A percentile compares a stretch with the other conserved stretches of the same genome.
Evolutionary conservation across 2,888 invertebrate genomes (phyloP).

Genomic region (Laspeyria flexula): DNA sequence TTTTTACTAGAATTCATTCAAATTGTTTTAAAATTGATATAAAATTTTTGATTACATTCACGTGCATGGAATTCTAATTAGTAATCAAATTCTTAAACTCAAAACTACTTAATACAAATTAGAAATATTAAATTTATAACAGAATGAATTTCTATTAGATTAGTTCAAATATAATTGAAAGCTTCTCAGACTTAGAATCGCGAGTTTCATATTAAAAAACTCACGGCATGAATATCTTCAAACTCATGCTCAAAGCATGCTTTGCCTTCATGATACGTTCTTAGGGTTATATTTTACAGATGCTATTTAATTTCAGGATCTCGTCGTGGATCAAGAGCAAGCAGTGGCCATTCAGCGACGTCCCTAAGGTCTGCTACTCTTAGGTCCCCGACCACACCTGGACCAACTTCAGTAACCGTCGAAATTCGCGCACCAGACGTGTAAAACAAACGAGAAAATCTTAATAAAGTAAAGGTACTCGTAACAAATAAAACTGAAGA

Average conservation of each 20-base stretch:
- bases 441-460: conserved; percentile 56
- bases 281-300: conserved; percentile 4
- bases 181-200: conserved; percentile 20
- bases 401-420: conserved; percentile 88
- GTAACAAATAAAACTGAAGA: conserved; percentile 14
- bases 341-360: conserved; percentile 92
- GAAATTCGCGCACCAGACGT: conserved; percentile 90
- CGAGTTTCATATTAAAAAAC: conserved; percentile 8
- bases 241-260: conserved; percentile 45
- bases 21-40: no score
- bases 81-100: no score
- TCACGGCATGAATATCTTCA: conserved; percentile 33
- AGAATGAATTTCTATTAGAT: no score
- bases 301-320: conserved; percentile 63
- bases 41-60: no score
- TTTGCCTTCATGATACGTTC: conserved; percentile 15
- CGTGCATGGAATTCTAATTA: no score
- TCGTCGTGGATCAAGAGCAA: conserved; percentile 90
- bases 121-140: no score
- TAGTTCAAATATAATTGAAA: conserved; percentile 12
- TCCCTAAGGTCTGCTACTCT: conserved; percentile 89
- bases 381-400: conserved; percentile 73
- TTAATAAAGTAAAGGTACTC: neutral
- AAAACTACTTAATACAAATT: no score
- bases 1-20: no score